Evolutionary conservation across 2,888 invertebrate species (phyloP), one percentile per base, ranked within the genome.

Genomic region (Sphinx pinastri): DNA sequence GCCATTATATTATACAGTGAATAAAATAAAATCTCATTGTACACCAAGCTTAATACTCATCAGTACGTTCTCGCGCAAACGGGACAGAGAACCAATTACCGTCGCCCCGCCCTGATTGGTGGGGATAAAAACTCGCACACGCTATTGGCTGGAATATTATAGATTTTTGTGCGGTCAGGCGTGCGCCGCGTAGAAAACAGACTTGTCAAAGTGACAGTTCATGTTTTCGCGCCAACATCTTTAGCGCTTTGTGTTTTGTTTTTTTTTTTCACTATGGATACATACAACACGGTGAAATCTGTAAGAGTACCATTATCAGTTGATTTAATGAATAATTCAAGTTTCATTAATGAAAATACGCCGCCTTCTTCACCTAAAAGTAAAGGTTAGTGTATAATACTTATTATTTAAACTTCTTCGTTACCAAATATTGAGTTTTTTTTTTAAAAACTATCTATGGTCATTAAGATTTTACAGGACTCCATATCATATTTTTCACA

Each of bases 61-160:
- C 81, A 80, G 82, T 83, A 54, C 52, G 67, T 52, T 67, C 52
- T 54, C 67, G 91, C 86, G 89, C 69, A 88, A 93, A 85, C 88
- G 90, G 86, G 93, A 93, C 81, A 83, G 82, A 76, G 38, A 73
- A 73, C 76, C 79, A 78, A 88, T 87, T 76, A 86, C 67, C 79
- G 76, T 75, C 77, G 75, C 86, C 91, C 86, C 87, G 92, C 92
- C 93, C 92, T 88, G 78, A 85, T 84, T 84, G 88, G 91, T 84
- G 90, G 92, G 93, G 91, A 84, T 84, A 79, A 80, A 81, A 82
- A 81, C 81, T 76, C 79, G 76, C 82, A 78, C 73, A 74, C 86
- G 88, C 91, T 88, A 93, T 93, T 92, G 93, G 93, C 25, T n/a
- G 11, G 31, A 54, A 54, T 67, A 16, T 67, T 67, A 67, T 67